Evolutionary conservation across 2,888 invertebrate species (phyloP).

Genomic region (Tetanocera ferruginea): DNA sequence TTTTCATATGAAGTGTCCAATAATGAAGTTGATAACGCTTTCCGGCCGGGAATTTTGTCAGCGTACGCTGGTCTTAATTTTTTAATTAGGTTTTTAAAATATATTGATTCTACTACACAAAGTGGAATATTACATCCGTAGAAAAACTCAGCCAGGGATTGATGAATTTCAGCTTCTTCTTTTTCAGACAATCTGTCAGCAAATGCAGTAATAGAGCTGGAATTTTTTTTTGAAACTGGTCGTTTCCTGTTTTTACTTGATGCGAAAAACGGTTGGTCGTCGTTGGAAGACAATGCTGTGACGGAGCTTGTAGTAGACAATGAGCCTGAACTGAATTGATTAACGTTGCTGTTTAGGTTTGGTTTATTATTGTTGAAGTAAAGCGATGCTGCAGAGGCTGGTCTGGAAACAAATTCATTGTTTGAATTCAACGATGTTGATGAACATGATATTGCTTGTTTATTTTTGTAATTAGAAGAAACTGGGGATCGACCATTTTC

Average conservation of each 20-base stretch:
- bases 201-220: not conserved
- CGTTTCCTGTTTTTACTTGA: not conserved
- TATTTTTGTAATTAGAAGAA: too few relatives aligned
- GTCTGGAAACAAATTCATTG: too few relatives aligned
- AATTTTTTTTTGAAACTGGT: not conserved
- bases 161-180: not conserved
- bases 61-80: not conserved
- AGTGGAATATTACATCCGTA: not conserved
- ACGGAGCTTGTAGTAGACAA: not conserved
- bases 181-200: too few relatives aligned
- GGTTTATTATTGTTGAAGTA: too few relatives aligned
- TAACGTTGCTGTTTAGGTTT: too few relatives aligned
- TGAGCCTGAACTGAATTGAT: not conserved
- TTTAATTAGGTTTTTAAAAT: not conserved
- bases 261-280: not conserved
- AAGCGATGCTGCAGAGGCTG: too few relatives aligned
- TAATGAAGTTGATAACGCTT: not conserved
- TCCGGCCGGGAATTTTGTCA: not conserved
- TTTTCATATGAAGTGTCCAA: not conserved
- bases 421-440: too few relatives aligned
- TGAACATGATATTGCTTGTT: too few relatives aligned
- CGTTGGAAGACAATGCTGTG: not conserved
- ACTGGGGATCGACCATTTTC: too few relatives aligned
- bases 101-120: not conserved
- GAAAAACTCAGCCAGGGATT: not conserved